Conservation (phyloP, 2,888 invertebrate species). For the Pheosia gnoma region DNA sequence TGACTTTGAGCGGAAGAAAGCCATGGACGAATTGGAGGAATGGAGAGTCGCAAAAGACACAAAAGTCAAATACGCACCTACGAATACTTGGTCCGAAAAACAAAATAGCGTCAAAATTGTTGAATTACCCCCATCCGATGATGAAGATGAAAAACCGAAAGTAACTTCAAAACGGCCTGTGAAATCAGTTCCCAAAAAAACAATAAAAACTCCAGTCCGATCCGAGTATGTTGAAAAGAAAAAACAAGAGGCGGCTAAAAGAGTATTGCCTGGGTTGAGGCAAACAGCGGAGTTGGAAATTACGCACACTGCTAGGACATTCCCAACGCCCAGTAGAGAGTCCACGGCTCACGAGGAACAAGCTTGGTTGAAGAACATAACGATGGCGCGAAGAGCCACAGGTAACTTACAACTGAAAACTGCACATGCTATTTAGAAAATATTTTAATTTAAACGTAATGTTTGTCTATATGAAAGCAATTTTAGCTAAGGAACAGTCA, state of each 20-base stretch:
- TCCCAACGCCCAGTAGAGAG: slow-evolving; percentile 93
- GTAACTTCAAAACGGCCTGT: slow-evolving; percentile 11
- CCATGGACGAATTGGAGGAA: slow-evolving; percentile 86
- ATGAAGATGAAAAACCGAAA: slow-evolving; percentile 31
- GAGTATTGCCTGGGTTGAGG: slow-evolving; percentile 83
- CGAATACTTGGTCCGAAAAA: slow-evolving; percentile 20
- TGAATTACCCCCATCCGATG: slow-evolving; percentile 50
- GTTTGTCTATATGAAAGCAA: no score
- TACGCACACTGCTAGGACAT: slow-evolving; percentile 89
- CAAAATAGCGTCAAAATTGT: slow-evolving; percentile 47
- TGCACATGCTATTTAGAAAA: no score
- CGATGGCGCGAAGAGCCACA: slow-evolving; percentile 86
- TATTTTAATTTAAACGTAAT: no score
- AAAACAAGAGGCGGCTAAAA: slow-evolving; percentile 60
- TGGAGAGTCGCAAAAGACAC: slow-evolving; percentile 72
- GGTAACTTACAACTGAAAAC: slow-evolving; percentile 45
- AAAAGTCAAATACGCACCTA: slow-evolving; percentile 25
- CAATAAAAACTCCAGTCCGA: slow-evolving; percentile 51
- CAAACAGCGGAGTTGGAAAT: slow-evolving; percentile 85
- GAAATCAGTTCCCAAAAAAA: slow-evolving; percentile 22
- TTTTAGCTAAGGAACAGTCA: no score
- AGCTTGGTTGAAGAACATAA: slow-evolving; percentile 92
- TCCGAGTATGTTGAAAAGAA: slow-evolving; percentile 70
- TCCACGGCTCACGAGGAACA: slow-evolving; percentile 88
- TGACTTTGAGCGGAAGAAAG: slow-evolving; percentile 84